Percentiles rank a stretch among this genome's conserved stretches.
phyloP scores from a whole-genome alignment of 2,888 invertebrate genomes.

The Prosopocoilus inquinatus region DNA sequence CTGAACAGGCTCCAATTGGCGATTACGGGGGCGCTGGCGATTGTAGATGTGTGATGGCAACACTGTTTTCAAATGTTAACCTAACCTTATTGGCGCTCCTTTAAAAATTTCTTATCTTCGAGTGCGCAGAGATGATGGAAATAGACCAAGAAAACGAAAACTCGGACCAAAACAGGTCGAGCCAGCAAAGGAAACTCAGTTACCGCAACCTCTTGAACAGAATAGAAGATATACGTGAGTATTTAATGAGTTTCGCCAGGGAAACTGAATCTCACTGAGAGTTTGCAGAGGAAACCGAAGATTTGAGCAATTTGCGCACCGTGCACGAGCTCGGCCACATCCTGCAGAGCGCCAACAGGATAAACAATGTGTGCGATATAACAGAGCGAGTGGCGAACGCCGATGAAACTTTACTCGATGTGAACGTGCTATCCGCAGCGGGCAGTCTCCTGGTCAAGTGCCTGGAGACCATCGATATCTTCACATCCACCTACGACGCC shows the following conservation, averaged over 20 bases:
- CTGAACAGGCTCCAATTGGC: too few species aligned
- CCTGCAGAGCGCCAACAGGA: conserved; percentile 35
- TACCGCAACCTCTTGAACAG: conserved; percentile 35
- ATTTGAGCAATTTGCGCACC: conserved; percentile 29
- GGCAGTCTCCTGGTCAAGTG: conserved; percentile 42
- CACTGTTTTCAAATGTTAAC: too few species aligned
- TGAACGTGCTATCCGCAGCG: conserved; percentile 40
- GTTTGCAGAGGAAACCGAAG: conserved; percentile 32
- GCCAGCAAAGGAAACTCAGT: conserved; percentile 25
- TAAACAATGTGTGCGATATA: conserved; percentile 35
- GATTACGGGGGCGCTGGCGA: too few species aligned
- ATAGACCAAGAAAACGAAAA: conserved; percentile 21
- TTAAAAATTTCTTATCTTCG: too few species aligned
- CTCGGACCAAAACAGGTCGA: conserved; percentile 7
- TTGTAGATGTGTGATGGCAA: too few species aligned
- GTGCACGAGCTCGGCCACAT: conserved; percentile 38
- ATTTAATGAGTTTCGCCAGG: background rate
- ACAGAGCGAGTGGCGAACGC: conserved; percentile 39
- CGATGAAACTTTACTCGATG: conserved; percentile 45
- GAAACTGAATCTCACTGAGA: background rate
- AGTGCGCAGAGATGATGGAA: background rate
- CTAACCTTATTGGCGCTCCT: too few species aligned
- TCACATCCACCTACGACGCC: conserved; percentile 53
- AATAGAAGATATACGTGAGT: conserved; percentile 37
- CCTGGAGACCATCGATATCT: conserved; percentile 43